phyloP scores from a whole-genome alignment of 1,140 invertebrate genomes.

The Pantala flavescens region DNA sequence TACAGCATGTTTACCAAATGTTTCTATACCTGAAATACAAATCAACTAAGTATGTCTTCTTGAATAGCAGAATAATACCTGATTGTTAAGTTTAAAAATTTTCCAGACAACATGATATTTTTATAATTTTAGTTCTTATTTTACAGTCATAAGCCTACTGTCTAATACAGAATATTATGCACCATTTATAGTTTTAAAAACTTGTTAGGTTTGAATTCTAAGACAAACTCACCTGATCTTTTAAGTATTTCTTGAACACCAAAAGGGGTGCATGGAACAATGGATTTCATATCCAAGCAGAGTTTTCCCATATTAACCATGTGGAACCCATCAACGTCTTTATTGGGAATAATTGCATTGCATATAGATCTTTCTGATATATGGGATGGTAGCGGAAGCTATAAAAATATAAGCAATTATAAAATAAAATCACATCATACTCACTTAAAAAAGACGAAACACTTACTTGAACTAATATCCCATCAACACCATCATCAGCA shows the following conservation, averaged over 20 bases:
- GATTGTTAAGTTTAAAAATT: too few species aligned
- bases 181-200: too few species aligned
- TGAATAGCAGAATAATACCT: too few species aligned
- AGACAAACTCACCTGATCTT: conserved; percentile 31
- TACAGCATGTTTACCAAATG: conserved; percentile 75
- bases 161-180: too few species aligned
- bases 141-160: too few species aligned
- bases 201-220: too few species aligned
- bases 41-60: background rate
- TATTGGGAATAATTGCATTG: conserved; percentile 64
- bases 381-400: conserved; percentile 62
- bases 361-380: conserved; percentile 66
- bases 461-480: conserved; percentile 63
- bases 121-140: too few species aligned
- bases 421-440: background rate
- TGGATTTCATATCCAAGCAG: conserved; percentile 58
- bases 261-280: conserved; percentile 76
- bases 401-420: conserved; percentile 16
- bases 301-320: conserved; percentile 66
- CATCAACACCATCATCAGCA: conserved; percentile 57
- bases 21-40: conserved; percentile 53
- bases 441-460: background rate
- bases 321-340: conserved; percentile 90
- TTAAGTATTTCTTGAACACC: conserved; percentile 69
- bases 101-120: too few species aligned